Evolutionary conservation across 1,140 invertebrate species (phyloP).

Genomic region (Listronotus bonariensis): DNA sequence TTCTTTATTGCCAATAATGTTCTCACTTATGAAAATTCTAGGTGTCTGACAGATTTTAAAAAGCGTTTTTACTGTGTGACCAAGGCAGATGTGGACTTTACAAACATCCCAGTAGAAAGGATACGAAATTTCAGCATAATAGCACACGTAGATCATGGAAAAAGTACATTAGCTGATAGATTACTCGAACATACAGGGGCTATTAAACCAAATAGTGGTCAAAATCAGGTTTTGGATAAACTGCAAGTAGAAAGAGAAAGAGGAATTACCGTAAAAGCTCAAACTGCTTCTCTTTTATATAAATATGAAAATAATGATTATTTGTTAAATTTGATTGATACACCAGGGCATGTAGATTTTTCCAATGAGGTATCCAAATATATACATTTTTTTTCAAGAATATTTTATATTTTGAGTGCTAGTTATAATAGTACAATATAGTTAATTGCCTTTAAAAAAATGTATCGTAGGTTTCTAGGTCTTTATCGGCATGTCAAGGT

Average conservation of each 20-base stretch:
- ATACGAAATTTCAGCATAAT: slow-evolving; percentile 96
- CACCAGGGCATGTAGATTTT: slow-evolving; percentile 98
- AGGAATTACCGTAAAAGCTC: slow-evolving; percentile 98
- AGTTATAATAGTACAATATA: too few relatives aligned
- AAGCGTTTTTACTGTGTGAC: not conserved
- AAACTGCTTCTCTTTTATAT: slow-evolving; percentile 90
- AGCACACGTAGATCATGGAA: slow-evolving; percentile 97
- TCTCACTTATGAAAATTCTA: not conserved
- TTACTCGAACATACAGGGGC: slow-evolving; percentile 89
- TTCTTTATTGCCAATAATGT: too few relatives aligned
- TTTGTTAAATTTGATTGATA: slow-evolving; percentile 97
- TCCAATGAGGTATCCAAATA: slow-evolving; percentile 81
- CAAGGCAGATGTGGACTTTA: slow-evolving; percentile 39
- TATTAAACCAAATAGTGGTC: slow-evolving; percentile 69
- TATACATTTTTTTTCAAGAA: too few relatives aligned
- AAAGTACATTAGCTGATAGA: slow-evolving; percentile 93
- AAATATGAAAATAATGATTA: slow-evolving; percentile 69
- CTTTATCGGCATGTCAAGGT: slow-evolving; percentile 91
- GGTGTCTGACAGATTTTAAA: not conserved
- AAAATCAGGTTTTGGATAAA: slow-evolving; percentile 87
- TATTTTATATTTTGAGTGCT: too few relatives aligned
- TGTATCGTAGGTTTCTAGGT: slow-evolving; percentile 68
- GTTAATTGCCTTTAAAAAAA: too few relatives aligned
- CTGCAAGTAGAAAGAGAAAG: slow-evolving; percentile 88
- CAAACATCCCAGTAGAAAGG: slow-evolving; percentile 64